Evolutionary conservation across 2,113 vertebrate genomes (phyloP).

Genomic region (Gambusia affinis): DNA sequence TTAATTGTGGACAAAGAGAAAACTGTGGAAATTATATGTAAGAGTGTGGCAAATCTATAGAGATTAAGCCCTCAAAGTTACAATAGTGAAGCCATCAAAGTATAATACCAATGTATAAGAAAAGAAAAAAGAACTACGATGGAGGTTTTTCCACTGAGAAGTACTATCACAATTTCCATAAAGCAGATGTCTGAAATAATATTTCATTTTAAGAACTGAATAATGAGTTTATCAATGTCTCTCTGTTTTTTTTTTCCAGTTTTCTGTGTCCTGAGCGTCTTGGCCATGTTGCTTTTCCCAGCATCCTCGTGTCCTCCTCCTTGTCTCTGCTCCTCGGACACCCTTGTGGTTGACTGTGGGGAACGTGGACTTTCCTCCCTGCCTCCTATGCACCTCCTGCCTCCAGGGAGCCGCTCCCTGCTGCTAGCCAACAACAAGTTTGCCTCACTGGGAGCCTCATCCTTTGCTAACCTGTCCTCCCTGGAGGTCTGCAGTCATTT

Average conservation of each 20-base stretch:
- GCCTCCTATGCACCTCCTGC: conserved; percentile 87
- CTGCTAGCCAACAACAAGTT: conserved; percentile 95
- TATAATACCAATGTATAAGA: too few relatives aligned
- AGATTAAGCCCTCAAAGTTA: too few relatives aligned
- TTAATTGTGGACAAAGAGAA: neutral
- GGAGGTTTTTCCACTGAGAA: too few relatives aligned
- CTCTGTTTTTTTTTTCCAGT: conserved; percentile 72
- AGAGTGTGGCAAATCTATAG: too few relatives aligned
- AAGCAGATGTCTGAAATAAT: conserved; percentile 1
- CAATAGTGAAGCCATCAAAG: too few relatives aligned
- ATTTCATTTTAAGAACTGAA: conserved; percentile 5
- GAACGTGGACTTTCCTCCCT: conserved; percentile 87
- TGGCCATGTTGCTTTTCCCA: conserved; percentile 75
- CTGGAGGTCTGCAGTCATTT: conserved; percentile 80
- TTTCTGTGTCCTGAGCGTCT: conserved; percentile 84
- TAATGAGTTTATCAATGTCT: conserved; percentile 4
- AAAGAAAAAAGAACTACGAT: too few relatives aligned
- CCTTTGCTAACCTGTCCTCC: conserved; percentile 91
- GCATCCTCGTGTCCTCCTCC: conserved; percentile 86
- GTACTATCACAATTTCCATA: conserved; percentile 2
- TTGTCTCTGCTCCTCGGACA: conserved; percentile 87
- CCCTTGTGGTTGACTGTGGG: conserved; percentile 87
- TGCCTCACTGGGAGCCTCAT: conserved; percentile 82
- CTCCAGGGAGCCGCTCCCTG: conserved; percentile 87
- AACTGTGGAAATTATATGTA: neutral